phyloP scores from a whole-genome alignment of 2,888 invertebrate species.

The Tachina fera region DNA sequence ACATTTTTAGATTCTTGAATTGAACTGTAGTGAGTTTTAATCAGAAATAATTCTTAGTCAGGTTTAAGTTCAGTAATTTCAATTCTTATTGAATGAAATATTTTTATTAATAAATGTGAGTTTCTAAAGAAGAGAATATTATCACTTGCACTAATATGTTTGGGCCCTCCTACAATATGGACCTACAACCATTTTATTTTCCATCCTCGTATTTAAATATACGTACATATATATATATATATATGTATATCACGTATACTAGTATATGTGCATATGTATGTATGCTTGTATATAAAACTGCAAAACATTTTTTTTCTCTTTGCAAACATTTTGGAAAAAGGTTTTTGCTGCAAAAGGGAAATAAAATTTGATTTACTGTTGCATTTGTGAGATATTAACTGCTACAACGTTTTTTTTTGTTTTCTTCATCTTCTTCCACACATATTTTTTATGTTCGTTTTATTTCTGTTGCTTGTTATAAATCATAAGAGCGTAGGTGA shows the following conservation, averaged over 20 bases:
- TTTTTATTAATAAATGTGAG: no score
- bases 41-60: no score
- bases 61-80: no score
- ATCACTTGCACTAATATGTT: no score
- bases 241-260: no score
- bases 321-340: slow-evolving; percentile 55
- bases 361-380: slow-evolving; percentile 82
- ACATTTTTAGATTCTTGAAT: no score
- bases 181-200: not conserved
- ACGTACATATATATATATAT: not conserved
- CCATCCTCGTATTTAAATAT: slow-evolving; percentile 3
- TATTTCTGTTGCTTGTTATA: slow-evolving; percentile 45
- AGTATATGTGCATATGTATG: no score
- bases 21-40: no score
- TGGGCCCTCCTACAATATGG: no score
- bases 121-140: no score
- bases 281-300: not conserved
- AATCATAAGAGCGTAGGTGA: slow-evolving; percentile 62
- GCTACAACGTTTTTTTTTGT: slow-evolving; percentile 45
- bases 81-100: no score
- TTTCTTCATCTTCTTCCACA: not conserved
- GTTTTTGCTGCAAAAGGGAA: slow-evolving; percentile 75
- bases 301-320: slow-evolving; percentile 14
- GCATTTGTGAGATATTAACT: slow-evolving; percentile 72
- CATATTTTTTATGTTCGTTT: slow-evolving; percentile 39